Conservation (phyloP, 2,113 vertebrate species). For the Rhinichthys klamathensis region DNA sequence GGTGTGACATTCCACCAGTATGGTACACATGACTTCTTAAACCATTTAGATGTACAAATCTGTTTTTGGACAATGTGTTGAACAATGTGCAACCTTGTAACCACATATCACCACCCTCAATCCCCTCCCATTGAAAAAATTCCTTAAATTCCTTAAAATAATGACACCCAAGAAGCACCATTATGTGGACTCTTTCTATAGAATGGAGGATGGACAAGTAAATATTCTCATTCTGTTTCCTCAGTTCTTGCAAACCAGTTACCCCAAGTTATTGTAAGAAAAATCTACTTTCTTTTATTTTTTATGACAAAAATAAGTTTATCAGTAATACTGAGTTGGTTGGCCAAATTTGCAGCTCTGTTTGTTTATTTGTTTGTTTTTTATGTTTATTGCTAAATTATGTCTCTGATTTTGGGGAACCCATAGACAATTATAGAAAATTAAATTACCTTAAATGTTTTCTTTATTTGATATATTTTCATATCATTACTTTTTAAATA, state of each 20-base stretch:
- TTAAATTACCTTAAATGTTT: not conserved
- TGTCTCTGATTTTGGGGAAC: not conserved
- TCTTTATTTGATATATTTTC: not conserved
- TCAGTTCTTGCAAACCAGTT: not conserved
- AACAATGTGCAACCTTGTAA: not conserved
- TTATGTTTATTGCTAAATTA: not conserved
- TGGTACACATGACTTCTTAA: not conserved
- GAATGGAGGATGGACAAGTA: not conserved
- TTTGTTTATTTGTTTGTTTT: not conserved
- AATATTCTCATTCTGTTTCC: not conserved
- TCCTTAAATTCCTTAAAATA: not conserved
- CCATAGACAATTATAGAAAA: not conserved
- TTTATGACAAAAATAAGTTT: not conserved
- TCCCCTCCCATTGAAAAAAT: not conserved
- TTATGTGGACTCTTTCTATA: not conserved
- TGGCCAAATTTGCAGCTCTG: not conserved
- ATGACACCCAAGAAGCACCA: not conserved
- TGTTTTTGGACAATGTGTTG: not conserved
- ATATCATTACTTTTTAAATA: not conserved
- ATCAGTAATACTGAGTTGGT: not conserved
- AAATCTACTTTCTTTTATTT: not conserved
- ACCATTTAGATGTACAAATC: not conserved
- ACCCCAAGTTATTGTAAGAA: not conserved
- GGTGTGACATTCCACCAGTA: not conserved
- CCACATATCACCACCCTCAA: not conserved